These are phyloP conservation scores for Limnephilus auricula DNA, from an alignment of 2,888 invertebrate genomes.

Conservation along the genomic window DNA sequence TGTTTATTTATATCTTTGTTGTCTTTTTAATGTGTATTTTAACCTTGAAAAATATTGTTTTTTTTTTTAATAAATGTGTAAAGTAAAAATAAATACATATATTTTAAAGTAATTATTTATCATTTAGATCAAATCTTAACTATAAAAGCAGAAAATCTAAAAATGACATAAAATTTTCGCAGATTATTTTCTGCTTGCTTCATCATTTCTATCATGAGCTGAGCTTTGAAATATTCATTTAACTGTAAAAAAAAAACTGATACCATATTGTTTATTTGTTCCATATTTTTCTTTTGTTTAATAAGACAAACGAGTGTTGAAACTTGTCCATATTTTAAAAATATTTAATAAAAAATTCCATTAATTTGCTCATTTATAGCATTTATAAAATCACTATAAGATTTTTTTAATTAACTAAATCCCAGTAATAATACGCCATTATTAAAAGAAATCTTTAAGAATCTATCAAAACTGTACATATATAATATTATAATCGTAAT, in stretches of 20 bases:
- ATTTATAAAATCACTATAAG: neutral
- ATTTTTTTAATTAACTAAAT: neutral
- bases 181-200: too few relatives aligned
- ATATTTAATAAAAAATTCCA: neutral
- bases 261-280: neutral
- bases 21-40: neutral
- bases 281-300: neutral
- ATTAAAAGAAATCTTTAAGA: neutral
- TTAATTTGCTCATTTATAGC: neutral
- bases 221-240: too few relatives aligned
- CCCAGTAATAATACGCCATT: neutral
- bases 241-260: too few relatives aligned
- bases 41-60: neutral
- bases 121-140: neutral
- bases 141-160: neutral
- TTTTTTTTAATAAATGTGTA: neutral
- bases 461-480: neutral
- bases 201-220: too few relatives aligned
- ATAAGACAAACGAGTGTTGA: neutral
- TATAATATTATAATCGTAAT: neutral
- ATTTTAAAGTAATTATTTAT: neutral
- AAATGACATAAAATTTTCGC: too few relatives aligned
- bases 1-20: neutral
- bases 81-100: neutral
- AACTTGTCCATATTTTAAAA: neutral